A percentile compares a stretch with the other conserved stretches of the same genome.
These are phyloP conservation scores for Kuschelorhynchus macadamiae DNA, from an alignment of 2,888 invertebrate species.

Conservation along the genomic window DNA sequence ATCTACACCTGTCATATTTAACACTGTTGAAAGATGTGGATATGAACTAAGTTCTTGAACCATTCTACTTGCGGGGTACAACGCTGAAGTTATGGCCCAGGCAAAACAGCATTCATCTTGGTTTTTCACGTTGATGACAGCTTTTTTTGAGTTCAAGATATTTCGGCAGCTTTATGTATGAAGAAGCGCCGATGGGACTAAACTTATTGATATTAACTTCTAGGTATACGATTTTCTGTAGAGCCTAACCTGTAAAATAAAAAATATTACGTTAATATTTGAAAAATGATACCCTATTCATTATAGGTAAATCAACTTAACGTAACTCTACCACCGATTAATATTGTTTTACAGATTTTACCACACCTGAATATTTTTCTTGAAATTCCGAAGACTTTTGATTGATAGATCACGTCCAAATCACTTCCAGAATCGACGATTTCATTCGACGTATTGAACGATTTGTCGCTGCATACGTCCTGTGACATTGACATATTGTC, in stretches of 20 bases:
- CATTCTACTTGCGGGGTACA: neutral
- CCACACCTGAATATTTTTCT: conserved; percentile 26
- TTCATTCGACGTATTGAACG: neutral
- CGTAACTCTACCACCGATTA: too few species aligned
- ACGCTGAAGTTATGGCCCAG: conserved; percentile 2
- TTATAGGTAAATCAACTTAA: neutral
- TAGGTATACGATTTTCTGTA: neutral
- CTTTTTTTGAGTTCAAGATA: neutral
- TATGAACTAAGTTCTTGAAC: neutral
- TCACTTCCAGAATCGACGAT: neutral
- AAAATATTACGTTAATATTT: too few species aligned
- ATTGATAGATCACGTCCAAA: neutral
- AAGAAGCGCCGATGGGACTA: neutral
- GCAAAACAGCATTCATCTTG: neutral
- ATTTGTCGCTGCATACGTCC: neutral
- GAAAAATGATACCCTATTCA: too few species aligned
- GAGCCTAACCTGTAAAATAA: neutral
- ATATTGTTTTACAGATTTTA: neutral
- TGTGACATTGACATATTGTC: too few species aligned
- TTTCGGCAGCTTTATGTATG: too few species aligned
- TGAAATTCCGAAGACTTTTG: conserved; percentile 17
- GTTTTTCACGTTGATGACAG: neutral
- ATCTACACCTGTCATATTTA: neutral
- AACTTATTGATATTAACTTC: conserved; percentile 10
- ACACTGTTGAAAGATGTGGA: conserved; percentile 7